These are phyloP conservation scores for Hirundo rustica DNA, from an alignment of 2,797 vertebrate genomes.

Conservation along the genomic window DNA sequence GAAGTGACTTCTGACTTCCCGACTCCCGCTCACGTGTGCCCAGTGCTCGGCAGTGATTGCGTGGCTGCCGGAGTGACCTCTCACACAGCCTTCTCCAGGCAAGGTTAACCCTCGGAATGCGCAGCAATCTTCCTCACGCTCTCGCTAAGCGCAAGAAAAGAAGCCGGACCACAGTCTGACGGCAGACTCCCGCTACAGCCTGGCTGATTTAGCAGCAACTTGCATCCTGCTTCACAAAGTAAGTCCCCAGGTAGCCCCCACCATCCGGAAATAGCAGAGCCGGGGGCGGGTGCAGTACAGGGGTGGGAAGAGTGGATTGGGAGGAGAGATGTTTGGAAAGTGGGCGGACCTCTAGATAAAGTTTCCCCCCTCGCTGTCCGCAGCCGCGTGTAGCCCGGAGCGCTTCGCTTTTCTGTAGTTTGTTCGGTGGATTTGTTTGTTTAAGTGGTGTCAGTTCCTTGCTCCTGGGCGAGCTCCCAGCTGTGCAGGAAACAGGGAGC, in stretches of 20 bases:
- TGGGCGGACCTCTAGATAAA: neutral
- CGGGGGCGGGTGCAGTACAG: neutral
- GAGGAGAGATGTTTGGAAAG: neutral
- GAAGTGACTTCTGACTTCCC: neutral
- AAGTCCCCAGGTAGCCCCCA: neutral
- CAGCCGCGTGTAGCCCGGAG: accelerated
- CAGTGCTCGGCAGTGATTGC: neutral
- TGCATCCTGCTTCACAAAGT: neutral
- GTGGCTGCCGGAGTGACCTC: neutral
- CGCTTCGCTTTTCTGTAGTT: neutral
- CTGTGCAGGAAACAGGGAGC: neutral
- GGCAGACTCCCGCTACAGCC: neutral
- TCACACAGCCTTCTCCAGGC: neutral
- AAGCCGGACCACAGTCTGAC: neutral
- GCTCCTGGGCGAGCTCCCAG: neutral
- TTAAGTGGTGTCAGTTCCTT: neutral
- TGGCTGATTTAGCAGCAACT: neutral
- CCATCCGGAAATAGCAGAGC: neutral
- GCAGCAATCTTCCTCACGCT: accelerated
- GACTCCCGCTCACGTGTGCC: neutral
- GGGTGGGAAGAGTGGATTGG: neutral
- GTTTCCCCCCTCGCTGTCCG: accelerated
- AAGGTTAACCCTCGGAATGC: neutral
- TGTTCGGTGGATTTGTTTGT: neutral
- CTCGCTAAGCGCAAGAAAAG: neutral